Evolutionary conservation across 2,797 vertebrate species (phyloP), one percentile per base, ranked within the genome.

Genomic region (Pseudochaenichthys georgianus): DNA sequence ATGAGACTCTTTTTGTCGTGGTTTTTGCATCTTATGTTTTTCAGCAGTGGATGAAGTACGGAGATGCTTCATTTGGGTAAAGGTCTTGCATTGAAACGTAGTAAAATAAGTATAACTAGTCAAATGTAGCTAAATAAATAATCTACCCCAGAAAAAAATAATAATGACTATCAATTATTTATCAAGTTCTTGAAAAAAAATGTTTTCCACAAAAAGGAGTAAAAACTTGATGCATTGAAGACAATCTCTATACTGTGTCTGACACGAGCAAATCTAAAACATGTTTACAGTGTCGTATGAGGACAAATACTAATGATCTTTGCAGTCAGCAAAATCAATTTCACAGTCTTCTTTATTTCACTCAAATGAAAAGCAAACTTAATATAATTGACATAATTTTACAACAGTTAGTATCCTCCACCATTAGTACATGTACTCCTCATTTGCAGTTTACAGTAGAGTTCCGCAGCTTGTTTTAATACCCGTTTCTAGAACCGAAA

Each of bases 341-440:
- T 53, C 7, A 16, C 2, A 5, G 8, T 43, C 38, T 52, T 53
- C 4, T 79, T 83, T 76, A 83, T 80, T 83, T 61, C 61, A 73
- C 48, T 73, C 53, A 64, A 70, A 45, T 51, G 28, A 28, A 28
- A 28, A 28, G 28, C 28, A 1, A 28, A 28, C 28, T 28, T 28
- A 28, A 42, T n/a, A 17, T 15, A 1, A 50, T 64, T 50, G n/a
- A 10, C 21, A 23, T 12, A 6, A 9, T 38, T 46, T 77, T 9
- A 9, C n/a, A 34, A 23, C 6, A 55, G 0, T 41, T 4, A 34
- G 23, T 41, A 62, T 70, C 11, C 58, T 53, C 45, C 10, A 46
- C 0, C 43, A 38, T 53, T 17, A 2, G n/a, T 1, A 9, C 13
- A 15, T 0, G 42, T 19, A 23, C 23, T 52, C 21, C 23, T 52